phyloP scores from a whole-genome alignment of 2,888 invertebrate species.

The Tortrix viridana region DNA sequence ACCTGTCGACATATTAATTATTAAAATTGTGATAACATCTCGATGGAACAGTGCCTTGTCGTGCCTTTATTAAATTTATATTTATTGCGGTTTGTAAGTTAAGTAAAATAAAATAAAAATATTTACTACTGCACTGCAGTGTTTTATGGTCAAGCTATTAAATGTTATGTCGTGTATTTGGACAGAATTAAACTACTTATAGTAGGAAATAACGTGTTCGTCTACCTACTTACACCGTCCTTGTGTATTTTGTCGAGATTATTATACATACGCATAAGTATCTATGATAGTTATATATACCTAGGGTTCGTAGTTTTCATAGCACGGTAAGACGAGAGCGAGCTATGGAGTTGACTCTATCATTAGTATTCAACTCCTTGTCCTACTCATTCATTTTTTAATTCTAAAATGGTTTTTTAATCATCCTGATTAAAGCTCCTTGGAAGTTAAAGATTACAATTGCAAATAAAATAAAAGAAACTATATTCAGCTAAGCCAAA shows the following conservation, averaged over 20 bases:
- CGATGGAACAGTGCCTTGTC: constrained; percentile 81
- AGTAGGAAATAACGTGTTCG: constrained; percentile 70
- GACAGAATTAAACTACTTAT: constrained; percentile 70
- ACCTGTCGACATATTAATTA: constrained; percentile 53
- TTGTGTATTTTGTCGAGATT: constrained; percentile 82
- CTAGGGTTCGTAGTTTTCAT: no score
- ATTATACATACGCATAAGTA: constrained; percentile 65
- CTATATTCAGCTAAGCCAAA: no score
- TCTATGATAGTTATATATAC: constrained; percentile 58
- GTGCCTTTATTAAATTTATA: constrained; percentile 77
- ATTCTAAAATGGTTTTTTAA: no score
- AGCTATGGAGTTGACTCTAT: no score
- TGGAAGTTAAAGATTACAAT: no score
- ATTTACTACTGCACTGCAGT: constrained; percentile 74
- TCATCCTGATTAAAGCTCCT: no score
- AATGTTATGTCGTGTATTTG: constrained; percentile 62
- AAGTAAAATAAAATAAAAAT: constrained; percentile 64
- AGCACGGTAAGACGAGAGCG: no score
- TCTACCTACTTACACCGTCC: constrained; percentile 83
- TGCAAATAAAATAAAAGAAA: no score
- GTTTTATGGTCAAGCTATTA: constrained; percentile 66
- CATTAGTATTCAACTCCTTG: no score
- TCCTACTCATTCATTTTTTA: no score
- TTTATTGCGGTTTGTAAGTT: constrained; percentile 78
- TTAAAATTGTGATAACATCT: constrained; percentile 81